Conservation (phyloP, 2,888 invertebrate species). For the Drosophila tanythrix region DNA sequence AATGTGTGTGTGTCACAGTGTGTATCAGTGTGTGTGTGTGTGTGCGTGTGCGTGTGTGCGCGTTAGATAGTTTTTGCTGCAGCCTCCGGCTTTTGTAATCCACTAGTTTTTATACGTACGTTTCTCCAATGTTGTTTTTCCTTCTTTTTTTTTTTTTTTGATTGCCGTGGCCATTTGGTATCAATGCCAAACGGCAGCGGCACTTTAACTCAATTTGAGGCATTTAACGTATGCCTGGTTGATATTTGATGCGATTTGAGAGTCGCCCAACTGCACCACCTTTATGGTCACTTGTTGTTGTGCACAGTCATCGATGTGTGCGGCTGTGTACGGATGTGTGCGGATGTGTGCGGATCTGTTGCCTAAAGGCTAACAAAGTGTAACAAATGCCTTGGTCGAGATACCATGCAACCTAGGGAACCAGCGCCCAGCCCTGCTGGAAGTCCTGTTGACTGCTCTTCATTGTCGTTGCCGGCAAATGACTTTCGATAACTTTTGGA, state of each 20-base stretch:
- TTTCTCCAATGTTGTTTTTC: background rate
- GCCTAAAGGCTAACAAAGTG: conserved; percentile 76
- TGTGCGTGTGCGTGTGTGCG: conserved; percentile 22
- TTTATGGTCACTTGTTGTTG: background rate
- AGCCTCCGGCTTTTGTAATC: conserved; percentile 73
- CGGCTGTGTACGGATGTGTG: too few species aligned
- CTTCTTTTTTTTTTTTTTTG: background rate
- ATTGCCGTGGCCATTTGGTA: conserved; percentile 28
- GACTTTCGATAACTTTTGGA: conserved; percentile 72
- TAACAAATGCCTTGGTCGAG: conserved; percentile 71
- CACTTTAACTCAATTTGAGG: conserved; percentile 84
- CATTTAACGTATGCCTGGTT: conserved; percentile 82
- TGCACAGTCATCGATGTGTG: background rate
- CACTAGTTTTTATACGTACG: conserved; percentile 6
- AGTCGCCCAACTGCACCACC: conserved; percentile 20
- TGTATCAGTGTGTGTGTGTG: conserved; percentile 13
- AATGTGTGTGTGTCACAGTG: conserved; percentile 23
- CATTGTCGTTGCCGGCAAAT: conserved; percentile 62
- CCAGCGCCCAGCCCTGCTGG: conserved; percentile 26
- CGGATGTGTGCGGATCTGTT: conserved; percentile 39
- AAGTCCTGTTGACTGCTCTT: conserved; percentile 7
- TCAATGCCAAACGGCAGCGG: conserved; percentile 60
- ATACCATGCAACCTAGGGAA: background rate
- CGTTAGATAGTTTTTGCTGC: conserved; percentile 45
- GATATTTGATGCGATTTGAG: conserved; percentile 80